These are phyloP conservation scores for Syngnathus scovelli DNA, from an alignment of 2,113 vertebrate genomes.

Conservation along the genomic window DNA sequence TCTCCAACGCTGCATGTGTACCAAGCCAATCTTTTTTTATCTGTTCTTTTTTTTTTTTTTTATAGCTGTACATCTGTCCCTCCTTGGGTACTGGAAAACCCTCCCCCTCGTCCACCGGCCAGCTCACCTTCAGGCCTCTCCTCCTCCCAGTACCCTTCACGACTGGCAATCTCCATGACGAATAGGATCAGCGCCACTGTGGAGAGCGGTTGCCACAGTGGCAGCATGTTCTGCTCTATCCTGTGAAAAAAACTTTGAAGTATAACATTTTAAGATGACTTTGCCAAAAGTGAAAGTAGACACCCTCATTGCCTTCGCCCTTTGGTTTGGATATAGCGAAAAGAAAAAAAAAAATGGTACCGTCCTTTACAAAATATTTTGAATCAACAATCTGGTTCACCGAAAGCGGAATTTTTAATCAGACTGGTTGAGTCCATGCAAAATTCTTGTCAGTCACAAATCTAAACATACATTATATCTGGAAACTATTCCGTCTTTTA, in stretches of 20 bases:
- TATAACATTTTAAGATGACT: background rate
- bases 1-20: background rate
- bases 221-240: conserved; percentile 81
- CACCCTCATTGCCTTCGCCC: background rate
- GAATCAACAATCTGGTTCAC: background rate
- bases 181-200: conserved; percentile 79
- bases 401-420: background rate
- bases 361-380: background rate
- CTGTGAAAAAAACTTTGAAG: conserved; percentile 61
- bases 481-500: too few species aligned
- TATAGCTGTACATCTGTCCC: conserved; percentile 37
- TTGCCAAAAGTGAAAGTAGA: background rate
- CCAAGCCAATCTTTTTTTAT: background rate
- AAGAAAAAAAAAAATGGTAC: background rate
- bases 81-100: conserved; percentile 74
- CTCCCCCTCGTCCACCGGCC: conserved; percentile 74
- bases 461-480: too few species aligned
- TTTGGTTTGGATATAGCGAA: background rate
- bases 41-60: conserved; percentile 5
- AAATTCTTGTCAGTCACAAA: too few species aligned
- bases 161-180: conserved; percentile 72
- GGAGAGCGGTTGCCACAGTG: conserved; percentile 78
- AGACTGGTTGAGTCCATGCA: too few species aligned
- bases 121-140: conserved; percentile 59
- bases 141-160: conserved; percentile 57